Evolutionary conservation across 2,113 vertebrate genomes (phyloP).

Genomic region (Tetrao urogallus): DNA sequence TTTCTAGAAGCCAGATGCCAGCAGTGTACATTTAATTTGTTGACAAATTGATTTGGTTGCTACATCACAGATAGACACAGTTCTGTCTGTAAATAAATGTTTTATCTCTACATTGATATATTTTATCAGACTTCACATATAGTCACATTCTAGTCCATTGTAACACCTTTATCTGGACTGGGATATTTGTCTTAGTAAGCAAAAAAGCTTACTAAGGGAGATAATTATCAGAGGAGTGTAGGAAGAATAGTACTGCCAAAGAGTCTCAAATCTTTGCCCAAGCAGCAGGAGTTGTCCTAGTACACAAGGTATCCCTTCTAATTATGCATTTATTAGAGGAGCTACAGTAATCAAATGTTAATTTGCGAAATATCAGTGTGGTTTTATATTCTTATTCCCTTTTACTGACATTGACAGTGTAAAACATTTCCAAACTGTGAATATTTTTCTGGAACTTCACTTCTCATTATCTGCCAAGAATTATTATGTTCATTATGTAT

Average conservation of each 20-base stretch:
- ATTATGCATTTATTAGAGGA: background rate
- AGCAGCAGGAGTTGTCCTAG: background rate
- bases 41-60: background rate
- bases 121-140: constrained; percentile 12
- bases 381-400: background rate
- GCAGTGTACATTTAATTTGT: background rate
- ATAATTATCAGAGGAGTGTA: fast-evolving
- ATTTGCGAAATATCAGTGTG: background rate
- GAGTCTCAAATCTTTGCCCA: background rate
- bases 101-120: background rate
- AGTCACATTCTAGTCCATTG: background rate
- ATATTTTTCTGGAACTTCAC: background rate
- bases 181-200: background rate
- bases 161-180: background rate
- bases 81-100: constrained; percentile 29
- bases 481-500: constrained; percentile 27
- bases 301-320: background rate
- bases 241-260: background rate
- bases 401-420: background rate
- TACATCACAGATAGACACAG: background rate
- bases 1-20: background rate
- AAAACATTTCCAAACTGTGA: background rate
- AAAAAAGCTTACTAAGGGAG: background rate
- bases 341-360: background rate
- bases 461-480: background rate